These are phyloP conservation scores for Tenthredo scrophulariae DNA, from an alignment of 2,888 invertebrate species.

Conservation along the genomic window DNA sequence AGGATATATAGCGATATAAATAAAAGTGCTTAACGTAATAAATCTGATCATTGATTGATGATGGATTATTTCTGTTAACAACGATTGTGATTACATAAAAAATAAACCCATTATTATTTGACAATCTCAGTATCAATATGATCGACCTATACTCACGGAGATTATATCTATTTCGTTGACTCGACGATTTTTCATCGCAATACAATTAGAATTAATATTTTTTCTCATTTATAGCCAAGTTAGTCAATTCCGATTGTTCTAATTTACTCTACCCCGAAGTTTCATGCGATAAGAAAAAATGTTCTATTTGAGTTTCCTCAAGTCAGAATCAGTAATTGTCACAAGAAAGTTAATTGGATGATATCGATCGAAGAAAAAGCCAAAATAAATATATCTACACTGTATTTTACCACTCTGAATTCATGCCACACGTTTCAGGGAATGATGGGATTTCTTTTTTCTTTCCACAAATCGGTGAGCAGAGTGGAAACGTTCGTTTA, in stretches of 20 bases:
- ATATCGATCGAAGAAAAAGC: constrained; percentile 9
- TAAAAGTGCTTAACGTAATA: constrained; percentile 27
- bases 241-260: neutral
- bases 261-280: neutral
- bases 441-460: neutral
- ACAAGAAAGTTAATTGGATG: constrained; percentile 35
- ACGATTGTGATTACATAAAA: constrained; percentile 31
- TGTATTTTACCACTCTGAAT: neutral
- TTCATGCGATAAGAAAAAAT: neutral
- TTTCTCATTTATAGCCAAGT: neutral
- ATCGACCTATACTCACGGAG: neutral
- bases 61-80: constrained; percentile 36
- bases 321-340: constrained; percentile 7
- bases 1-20: constrained; percentile 25
- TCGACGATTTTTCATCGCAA: neutral
- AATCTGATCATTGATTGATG: constrained; percentile 41
- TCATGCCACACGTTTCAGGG: neutral
- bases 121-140: neutral
- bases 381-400: neutral
- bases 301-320: neutral
- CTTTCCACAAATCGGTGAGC: neutral
- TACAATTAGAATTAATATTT: neutral
- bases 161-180: neutral
- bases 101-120: constrained; percentile 49
- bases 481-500: neutral